Evolutionary conservation across 2,797 vertebrate species (phyloP).

Genomic region (Chelon labrosus): DNA sequence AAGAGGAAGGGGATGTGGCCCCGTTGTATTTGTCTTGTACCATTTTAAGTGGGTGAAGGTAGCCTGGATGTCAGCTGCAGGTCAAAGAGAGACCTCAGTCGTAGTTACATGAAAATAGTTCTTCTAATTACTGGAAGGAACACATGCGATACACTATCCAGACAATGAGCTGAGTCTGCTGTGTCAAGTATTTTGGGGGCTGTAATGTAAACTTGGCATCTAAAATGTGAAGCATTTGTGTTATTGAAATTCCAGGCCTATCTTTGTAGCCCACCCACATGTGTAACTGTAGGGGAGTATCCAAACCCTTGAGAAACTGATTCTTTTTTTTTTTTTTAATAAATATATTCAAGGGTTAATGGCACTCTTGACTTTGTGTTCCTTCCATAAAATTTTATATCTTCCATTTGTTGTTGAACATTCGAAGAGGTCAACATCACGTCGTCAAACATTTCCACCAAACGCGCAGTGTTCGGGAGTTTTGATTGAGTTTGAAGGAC

Average conservation of each 20-base stretch:
- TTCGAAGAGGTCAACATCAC: constrained; percentile 17
- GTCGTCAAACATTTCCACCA: constrained; percentile 20
- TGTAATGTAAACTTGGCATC: constrained; percentile 44
- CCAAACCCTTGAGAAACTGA: constrained; percentile 14
- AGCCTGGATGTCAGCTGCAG: constrained; percentile 57
- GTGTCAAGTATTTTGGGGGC: constrained; percentile 39
- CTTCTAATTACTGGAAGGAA: not conserved
- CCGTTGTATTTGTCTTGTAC: constrained; percentile 69
- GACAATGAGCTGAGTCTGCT: constrained; percentile 4
- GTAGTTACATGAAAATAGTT: not conserved
- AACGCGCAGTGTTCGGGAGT: constrained; percentile 11
- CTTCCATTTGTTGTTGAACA: constrained; percentile 31
- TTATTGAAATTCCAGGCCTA: constrained; percentile 53
- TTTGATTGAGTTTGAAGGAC: constrained; percentile 51
- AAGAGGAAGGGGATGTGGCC: constrained; percentile 80
- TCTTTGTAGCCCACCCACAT: constrained; percentile 57
- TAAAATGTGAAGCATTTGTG: constrained; percentile 43
- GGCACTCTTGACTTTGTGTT: constrained; percentile 2
- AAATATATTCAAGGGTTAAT: constrained; percentile 1
- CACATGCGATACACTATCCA: not conserved
- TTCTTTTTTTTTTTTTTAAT: not conserved
- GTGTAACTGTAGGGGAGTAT: constrained; percentile 19
- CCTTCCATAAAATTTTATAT: constrained; percentile 11
- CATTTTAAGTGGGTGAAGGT: constrained; percentile 66
- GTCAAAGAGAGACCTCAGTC: constrained; percentile 50